Conservation (phyloP, 2,888 invertebrate species). For the Lasioglossum lativentre region DNA sequence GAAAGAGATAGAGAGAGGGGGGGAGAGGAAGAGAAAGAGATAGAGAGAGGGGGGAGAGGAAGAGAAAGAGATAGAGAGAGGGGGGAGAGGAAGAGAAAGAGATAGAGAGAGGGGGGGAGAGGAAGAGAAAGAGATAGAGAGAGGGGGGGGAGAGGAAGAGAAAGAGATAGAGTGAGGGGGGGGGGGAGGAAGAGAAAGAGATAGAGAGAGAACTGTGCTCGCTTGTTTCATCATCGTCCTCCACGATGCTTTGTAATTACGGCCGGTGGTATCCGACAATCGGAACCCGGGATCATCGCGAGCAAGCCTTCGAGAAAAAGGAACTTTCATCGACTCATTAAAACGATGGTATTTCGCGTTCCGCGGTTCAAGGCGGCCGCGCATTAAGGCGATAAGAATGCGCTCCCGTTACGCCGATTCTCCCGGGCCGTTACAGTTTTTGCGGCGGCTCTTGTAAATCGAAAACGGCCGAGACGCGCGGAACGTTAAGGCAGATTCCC, state of each 20-base stretch:
- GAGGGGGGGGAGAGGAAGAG: no score
- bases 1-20: no score
- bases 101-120: no score
- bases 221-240: not conserved
- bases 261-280: slow-evolving; percentile 17
- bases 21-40: no score
- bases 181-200: not conserved
- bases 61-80: no score
- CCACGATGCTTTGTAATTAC: slow-evolving; percentile 14
- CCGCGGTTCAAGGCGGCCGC: not conserved
- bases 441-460: not conserved
- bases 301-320: not conserved
- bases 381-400: slow-evolving; percentile 9
- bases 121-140: no score
- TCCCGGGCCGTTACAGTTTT: slow-evolving; percentile 4
- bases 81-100: no score
- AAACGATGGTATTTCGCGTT: slow-evolving; percentile 8
- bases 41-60: no score
- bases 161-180: no score
- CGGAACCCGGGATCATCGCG: slow-evolving; percentile 11
- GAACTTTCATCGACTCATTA: not conserved
- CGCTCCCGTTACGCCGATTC: slow-evolving; percentile 18
- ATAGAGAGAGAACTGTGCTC: not conserved
- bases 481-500: not conserved
- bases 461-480: not conserved